Conservation (phyloP, 2,888 invertebrate genomes). For the Amphimallon solstitiale region DNA sequence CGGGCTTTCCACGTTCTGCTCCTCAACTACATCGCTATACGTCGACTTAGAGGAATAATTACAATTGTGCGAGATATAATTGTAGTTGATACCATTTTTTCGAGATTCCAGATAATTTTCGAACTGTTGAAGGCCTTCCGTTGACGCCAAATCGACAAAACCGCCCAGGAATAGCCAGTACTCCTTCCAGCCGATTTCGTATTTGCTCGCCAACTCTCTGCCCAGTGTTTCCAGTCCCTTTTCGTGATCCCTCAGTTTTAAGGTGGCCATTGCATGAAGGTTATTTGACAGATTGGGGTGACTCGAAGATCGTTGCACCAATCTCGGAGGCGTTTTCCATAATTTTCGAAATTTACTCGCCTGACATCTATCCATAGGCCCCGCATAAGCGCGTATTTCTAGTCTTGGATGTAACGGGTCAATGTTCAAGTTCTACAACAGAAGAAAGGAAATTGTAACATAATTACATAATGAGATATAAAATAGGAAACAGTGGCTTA, state of each 20-base stretch:
- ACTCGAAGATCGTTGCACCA: constrained; percentile 19
- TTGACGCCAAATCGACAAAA: constrained; percentile 80
- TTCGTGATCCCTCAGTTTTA: constrained; percentile 72
- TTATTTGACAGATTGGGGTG: constrained; percentile 31
- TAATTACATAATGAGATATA: too few relatives aligned
- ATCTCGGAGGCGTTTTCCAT: constrained; percentile 86
- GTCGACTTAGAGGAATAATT: not conserved
- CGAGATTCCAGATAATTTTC: constrained; percentile 75
- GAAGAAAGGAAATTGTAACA: too few relatives aligned
- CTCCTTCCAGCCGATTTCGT: constrained; percentile 86
- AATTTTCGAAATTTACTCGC: constrained; percentile 78
- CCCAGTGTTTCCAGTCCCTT: constrained; percentile 92
- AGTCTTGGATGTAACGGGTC: constrained; percentile 76
- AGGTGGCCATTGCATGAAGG: constrained; percentile 41
- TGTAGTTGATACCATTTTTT: constrained; percentile 41
- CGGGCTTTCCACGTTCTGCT: constrained; percentile 48
- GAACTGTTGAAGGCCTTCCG: constrained; percentile 77
- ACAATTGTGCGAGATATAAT: not conserved
- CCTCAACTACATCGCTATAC: constrained; percentile 7
- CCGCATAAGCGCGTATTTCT: constrained; percentile 88
- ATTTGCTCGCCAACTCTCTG: constrained; percentile 76
- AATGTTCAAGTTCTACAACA: constrained; percentile 68
- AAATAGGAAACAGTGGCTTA: too few relatives aligned
- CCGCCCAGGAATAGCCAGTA: constrained; percentile 91
- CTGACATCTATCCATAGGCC: constrained; percentile 84